Base-by-base conservation (phyloP, 2,888 invertebrate species). In the Aphodius granarius region DNA sequence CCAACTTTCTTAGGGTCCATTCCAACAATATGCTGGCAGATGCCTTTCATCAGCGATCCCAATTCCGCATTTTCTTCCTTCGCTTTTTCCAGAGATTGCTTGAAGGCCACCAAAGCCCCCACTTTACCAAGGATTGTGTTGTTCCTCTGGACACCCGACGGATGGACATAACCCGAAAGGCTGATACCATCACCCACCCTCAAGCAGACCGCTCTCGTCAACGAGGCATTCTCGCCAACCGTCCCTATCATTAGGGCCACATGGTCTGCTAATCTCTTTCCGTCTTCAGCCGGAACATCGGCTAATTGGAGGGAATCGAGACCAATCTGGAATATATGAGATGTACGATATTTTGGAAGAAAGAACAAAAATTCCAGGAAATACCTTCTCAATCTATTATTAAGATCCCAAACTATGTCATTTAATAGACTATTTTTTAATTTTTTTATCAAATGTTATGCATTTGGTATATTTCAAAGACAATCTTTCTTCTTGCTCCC, bases 11-110 rank as follows among this genome's bases (percentile, higher is more conserved):
- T 86, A 0, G 97, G 97, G 81, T 94, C 94, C 91, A 96, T 93
- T 23, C 96, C 97, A 19, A 98, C 95, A 82, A 98, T 92, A 84
- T 98, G 98, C 85, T 98, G 97, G 84, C 97, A 97, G 5, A 98
- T 86, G 83, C 95, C 93, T 80, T 91, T 91, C 17, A 94, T 94
- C 9, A 94, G 83, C 77, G 74, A 89, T 87, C 68, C 71, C 16
- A 74, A 16, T 71, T 86, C 84, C 17, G 84, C 76, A 74, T 89
- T 88, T 68, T 89, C 87, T 3, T 70, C 75, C 81, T 84, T 71
- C 83, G 83, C 82, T 68, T 89, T 87, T 5, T 68, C 74, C 81
- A 84, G 71, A 83, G 83, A 81, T 88, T 89, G 83, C 84, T 88
- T 91, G 83, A 94, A 92, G 19, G 94, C 95, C 0, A 97, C 88